These are phyloP conservation scores for Pachyuromys duprasi DNA, from an alignment of 2,797 vertebrate species.

Conservation along the genomic window DNA sequence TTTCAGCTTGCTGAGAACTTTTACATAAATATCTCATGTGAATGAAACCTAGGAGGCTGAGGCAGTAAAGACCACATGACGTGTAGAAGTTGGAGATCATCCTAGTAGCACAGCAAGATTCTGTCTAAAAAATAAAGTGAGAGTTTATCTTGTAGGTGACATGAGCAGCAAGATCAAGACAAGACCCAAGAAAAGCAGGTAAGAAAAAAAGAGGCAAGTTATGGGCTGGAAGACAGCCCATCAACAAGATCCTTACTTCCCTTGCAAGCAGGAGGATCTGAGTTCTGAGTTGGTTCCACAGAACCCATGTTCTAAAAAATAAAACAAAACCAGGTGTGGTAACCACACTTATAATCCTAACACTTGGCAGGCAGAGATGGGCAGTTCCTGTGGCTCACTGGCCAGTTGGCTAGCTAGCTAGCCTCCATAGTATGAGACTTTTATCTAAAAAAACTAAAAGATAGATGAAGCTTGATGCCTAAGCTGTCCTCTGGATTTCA, in stretches of 20 bases:
- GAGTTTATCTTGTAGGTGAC: background rate
- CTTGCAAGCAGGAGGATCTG: background rate
- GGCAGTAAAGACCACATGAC: background rate
- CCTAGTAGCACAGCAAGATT: background rate
- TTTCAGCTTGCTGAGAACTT: constrained; percentile 47
- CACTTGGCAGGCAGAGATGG: background rate
- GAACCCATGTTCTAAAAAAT: background rate
- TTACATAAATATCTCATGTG: background rate
- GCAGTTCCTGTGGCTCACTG: background rate
- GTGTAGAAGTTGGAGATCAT: background rate
- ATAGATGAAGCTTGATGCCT: background rate
- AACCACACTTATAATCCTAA: background rate
- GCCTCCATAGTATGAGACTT: background rate
- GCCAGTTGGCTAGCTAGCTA: background rate
- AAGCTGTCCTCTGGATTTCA: background rate
- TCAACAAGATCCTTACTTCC: background rate
- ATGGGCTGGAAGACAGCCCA: background rate
- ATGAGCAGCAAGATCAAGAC: background rate
- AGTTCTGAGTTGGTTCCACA: no score
- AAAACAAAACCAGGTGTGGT: background rate
- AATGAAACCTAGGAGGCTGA: constrained; percentile 1
- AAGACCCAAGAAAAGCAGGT: background rate
- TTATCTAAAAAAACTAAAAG: background rate
- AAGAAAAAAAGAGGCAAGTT: background rate
- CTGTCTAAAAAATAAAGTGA: background rate